phyloP scores from a whole-genome alignment of 2,888 invertebrate species.

The Microchrysa polita region DNA sequence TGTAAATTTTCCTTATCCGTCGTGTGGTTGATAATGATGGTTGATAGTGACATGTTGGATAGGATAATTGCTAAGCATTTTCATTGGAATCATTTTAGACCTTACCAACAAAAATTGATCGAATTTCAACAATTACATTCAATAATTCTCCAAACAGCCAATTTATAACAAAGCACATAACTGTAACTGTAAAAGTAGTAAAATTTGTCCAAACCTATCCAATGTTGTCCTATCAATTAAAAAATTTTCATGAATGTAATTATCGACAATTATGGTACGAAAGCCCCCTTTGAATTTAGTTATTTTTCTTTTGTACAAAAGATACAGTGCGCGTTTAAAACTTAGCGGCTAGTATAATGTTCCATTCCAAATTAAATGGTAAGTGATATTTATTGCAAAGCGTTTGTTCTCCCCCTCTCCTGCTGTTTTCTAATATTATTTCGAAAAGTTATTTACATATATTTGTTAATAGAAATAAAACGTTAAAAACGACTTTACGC shows the following conservation, averaged over 20 bases:
- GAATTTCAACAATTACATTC: too few relatives aligned
- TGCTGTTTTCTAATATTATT: too few relatives aligned
- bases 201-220: neutral
- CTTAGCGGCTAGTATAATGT: neutral
- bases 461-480: neutral
- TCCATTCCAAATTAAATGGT: neutral
- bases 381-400: conserved; percentile 5
- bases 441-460: neutral
- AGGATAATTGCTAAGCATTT: too few relatives aligned
- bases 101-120: too few relatives aligned
- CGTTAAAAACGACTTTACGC: neutral
- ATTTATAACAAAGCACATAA: too few relatives aligned
- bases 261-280: neutral
- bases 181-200: too few relatives aligned
- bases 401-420: too few relatives aligned
- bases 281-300: neutral
- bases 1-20: conserved; percentile 6
- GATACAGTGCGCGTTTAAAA: too few relatives aligned
- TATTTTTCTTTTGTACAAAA: conserved; percentile 2
- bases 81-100: too few relatives aligned
- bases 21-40: too few relatives aligned
- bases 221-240: neutral
- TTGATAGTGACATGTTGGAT: too few relatives aligned
- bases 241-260: neutral
- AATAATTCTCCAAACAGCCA: too few relatives aligned